Base-by-base conservation (phyloP, 2,797 vertebrate species). In the Menidia menidia region DNA sequence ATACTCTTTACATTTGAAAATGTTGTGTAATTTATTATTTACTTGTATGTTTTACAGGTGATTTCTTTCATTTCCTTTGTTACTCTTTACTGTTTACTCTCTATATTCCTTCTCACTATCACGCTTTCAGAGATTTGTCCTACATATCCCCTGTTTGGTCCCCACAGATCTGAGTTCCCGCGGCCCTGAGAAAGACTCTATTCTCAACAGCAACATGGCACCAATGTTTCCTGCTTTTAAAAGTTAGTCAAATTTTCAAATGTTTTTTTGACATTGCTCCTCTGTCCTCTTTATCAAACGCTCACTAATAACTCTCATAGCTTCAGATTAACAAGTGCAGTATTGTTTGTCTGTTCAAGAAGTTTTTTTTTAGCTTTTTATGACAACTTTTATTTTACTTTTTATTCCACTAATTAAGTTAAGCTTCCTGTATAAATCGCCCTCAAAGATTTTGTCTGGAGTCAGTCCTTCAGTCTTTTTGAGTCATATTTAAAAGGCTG, bases 151-250 rank as follows among this genome's bases (percentile, higher is more conserved):
- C 11, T 56, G 7, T 72, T 4, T 48, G 57, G 75, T 70, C 47
- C 59, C 31, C 62, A 2, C 73, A 95, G 94, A 87, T 80, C 75
- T 94, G 45, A 74, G 64, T 31, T 5, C 10, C 44, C 25, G 30
- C 0, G 82, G 70, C 75, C 57, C 51, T 2, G 53, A 78, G 47
- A 79, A 91, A 39, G 97, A 98, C 86, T 97, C 96, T 52, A 88
- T 97, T 58, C 91, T 98, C 85, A 96, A 93, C 16, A 98, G 95
- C 92, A 99, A 99, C 90, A 93, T 97, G 85, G 95, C 93, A 33
- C 97, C 96, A 1, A 98, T 98, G 97, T 98, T 95, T 75, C 71
- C 80, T 39, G 92, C 90, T 62, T 99, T 99, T 81, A 95, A 82
- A 95, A 93, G 97, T 97, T 92, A 92, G 94, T 75, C 68, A 30